phyloP scores from a whole-genome alignment of 1,140 invertebrate species.

The Solen grandis region DNA sequence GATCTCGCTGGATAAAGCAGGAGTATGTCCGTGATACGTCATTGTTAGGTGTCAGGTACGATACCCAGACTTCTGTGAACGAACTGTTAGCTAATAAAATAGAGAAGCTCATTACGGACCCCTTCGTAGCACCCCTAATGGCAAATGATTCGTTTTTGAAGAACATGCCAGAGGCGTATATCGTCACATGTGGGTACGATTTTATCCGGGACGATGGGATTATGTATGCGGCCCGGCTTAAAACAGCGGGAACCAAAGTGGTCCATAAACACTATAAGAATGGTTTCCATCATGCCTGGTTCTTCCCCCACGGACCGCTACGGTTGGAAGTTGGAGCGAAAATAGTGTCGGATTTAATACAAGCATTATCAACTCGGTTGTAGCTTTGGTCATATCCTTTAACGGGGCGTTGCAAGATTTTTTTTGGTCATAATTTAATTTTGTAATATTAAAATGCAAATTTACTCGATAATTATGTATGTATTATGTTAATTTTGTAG shows the following conservation, averaged over 20 bases:
- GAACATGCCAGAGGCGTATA: slow-evolving; percentile 62
- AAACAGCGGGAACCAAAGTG: slow-evolving; percentile 55
- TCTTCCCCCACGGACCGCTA: slow-evolving; percentile 66
- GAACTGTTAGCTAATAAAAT: slow-evolving; percentile 58
- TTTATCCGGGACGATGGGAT: slow-evolving; percentile 71
- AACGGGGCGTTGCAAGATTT: too few species aligned
- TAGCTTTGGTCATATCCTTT: too few species aligned
- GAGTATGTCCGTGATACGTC: slow-evolving; percentile 52
- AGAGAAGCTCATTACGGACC: slow-evolving; percentile 61
- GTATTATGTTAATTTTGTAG: too few species aligned
- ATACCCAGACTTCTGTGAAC: slow-evolving; percentile 35
- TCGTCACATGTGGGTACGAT: slow-evolving; percentile 69
- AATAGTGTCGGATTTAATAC: slow-evolving; percentile 61
- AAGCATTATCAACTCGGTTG: not conserved
- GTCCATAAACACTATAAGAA: slow-evolving; percentile 57
- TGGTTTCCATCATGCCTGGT: slow-evolving; percentile 65
- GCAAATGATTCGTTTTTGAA: slow-evolving; percentile 62
- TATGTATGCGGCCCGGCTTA: slow-evolving; percentile 66
- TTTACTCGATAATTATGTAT: too few species aligned
- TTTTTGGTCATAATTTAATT: too few species aligned
- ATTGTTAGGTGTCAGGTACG: slow-evolving; percentile 40
- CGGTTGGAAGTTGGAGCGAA: slow-evolving; percentile 58
- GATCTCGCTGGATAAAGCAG: slow-evolving; percentile 53
- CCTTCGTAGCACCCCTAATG: slow-evolving; percentile 63
- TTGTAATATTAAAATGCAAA: too few species aligned